Base-by-base conservation (phyloP, 2,797 vertebrate genomes). In the Hippoglossus hippoglossus region DNA sequence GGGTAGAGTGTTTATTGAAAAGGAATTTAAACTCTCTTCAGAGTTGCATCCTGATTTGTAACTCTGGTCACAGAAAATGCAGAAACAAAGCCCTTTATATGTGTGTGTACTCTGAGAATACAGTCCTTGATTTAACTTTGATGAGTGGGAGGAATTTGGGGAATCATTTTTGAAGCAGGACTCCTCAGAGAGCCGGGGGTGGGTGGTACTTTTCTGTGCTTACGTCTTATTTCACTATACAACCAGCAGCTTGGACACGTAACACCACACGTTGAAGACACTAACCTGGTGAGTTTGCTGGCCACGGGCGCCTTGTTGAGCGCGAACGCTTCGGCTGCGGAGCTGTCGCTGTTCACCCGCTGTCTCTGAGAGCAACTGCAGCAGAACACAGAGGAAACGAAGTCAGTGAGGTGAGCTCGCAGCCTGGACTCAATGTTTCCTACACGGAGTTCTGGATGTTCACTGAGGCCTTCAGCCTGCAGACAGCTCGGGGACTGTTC, bases 281-380 rank as follows among this genome's bases (percentile, higher is more conserved):
- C 82, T 36, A 16, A 91, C 89, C 87, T 84, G 70, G 10, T 81
- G 52, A 91, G 87, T 63, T 89, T 87, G 61, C 83, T 77, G 70
- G 66, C 6, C 6, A 44, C 47, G 54, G 81, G 80, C 16, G 73
- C 8, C 3, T 41, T 0, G 9, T 19, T 44, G n/a, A 62, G n/a
- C 2, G 26, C 39, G 4, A 74, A 13, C 47, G 75, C 80, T 3
- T 89, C 83, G 8, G 56, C 31, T 12, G 74, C 79, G 47, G 82
- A 72, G 67, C 76, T 47, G 72, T 84, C 87, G 12, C 83, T 91
- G 86, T 73, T 82, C 46, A 83, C 41, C 11, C 80, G 67, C 56
- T 76, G 84, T 55, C 77, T 81, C 64, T 54, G 77, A 19, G 75
- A 63, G 6, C 71, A 73, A 36, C 79, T 82, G 0, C 19, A 58